Evolutionary conservation across 2,888 invertebrate genomes (phyloP).

Genomic region (Colletes collaris): DNA sequence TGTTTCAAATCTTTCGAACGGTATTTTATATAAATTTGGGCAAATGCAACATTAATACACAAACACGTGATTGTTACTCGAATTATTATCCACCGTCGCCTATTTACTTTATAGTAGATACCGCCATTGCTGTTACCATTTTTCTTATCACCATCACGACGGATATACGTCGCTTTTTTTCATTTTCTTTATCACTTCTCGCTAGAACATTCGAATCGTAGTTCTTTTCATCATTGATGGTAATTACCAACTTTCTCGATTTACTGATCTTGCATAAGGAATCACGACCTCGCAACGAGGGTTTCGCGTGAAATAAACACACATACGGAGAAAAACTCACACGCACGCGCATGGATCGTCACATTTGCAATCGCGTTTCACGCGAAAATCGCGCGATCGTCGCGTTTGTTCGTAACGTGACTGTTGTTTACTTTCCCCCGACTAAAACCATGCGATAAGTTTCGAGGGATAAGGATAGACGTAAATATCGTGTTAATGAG

Average conservation of each 20-base stretch:
- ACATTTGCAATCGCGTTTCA: constrained; percentile 42
- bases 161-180: neutral
- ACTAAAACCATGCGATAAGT: constrained; percentile 33
- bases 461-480: constrained; percentile 39
- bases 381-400: constrained; percentile 34
- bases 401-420: constrained; percentile 22
- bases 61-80: neutral
- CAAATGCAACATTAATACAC: constrained; percentile 6
- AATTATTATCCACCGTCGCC: neutral
- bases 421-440: constrained; percentile 33
- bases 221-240: neutral
- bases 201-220: neutral
- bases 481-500: constrained; percentile 34
- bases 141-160: neutral
- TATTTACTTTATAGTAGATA: constrained; percentile 3
- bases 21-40: neutral
- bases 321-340: neutral
- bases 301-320: neutral
- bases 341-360: constrained; percentile 15
- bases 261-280: neutral
- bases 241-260: constrained; percentile 1
- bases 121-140: constrained; percentile 1
- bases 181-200: neutral
- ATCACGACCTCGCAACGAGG: neutral
- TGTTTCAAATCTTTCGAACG: too few species aligned